Conservation (phyloP, 1,140 invertebrate species). For the Hycleus phaleratus region DNA sequence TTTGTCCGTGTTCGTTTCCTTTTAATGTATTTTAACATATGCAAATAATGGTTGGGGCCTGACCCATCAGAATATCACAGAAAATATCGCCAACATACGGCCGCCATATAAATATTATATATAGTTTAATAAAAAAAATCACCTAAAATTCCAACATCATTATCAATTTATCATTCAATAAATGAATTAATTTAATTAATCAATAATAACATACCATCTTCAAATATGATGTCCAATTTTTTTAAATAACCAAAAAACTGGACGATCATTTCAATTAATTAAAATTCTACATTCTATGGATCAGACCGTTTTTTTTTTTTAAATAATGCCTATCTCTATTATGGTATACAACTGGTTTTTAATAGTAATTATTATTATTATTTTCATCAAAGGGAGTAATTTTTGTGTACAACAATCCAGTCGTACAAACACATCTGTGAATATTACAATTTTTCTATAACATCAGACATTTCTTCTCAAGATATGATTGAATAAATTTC, state of each 20-base stretch:
- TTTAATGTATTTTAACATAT: conserved; percentile 11
- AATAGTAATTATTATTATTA: neutral
- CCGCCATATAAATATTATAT: conserved; percentile 27
- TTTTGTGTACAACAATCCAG: conserved; percentile 7
- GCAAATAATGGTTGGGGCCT: conserved; percentile 28
- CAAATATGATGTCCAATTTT: neutral
- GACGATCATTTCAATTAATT: conserved; percentile 4
- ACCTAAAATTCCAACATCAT: conserved; percentile 9
- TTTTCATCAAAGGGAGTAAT: conserved; percentile 1
- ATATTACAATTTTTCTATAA: conserved; percentile 10
- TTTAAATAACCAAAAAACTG: neutral
- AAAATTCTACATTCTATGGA: conserved; percentile 40
- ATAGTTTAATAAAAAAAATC: conserved; percentile 17
- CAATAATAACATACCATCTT: neutral
- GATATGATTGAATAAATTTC: conserved; percentile 24
- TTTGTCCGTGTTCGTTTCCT: conserved; percentile 25
- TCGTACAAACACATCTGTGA: conserved; percentile 21
- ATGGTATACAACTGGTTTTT: conserved; percentile 19
- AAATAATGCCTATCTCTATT: conserved; percentile 11
- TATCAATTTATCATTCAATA: conserved; percentile 14
- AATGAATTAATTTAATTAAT: neutral
- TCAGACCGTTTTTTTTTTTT: conserved; percentile 27
- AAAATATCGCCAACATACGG: conserved; percentile 31
- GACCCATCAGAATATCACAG: conserved; percentile 40
- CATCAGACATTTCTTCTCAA: conserved; percentile 9